Percentiles rank a stretch among this genome's conserved stretches.
These are phyloP conservation scores for Gracilinanus agilis DNA, from an alignment of 2,113 vertebrate genomes.

Conservation along the genomic window DNA sequence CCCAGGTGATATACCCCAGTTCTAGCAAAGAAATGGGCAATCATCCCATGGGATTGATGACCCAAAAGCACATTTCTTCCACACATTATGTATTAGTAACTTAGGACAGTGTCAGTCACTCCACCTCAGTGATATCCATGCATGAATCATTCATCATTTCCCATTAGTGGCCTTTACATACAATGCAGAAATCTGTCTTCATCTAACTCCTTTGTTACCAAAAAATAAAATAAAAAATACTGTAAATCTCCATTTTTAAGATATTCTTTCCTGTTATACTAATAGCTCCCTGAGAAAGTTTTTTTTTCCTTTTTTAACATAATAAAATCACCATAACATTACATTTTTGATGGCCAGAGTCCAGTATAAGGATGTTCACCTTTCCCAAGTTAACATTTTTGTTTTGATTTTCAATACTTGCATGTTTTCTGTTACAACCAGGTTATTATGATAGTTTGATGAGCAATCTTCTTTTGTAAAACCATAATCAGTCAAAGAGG, in stretches of 20 bases:
- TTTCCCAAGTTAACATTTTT: neutral
- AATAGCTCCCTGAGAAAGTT: conserved; percentile 29
- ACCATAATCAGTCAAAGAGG: conserved; percentile 1
- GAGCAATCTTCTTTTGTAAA: conserved; percentile 17
- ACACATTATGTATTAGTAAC: neutral
- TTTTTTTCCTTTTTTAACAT: conserved; percentile 15
- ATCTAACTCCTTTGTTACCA: neutral
- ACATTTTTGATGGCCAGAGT: neutral
- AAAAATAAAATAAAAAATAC: neutral
- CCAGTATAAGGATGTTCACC: neutral
- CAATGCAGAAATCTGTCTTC: neutral
- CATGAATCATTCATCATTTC: neutral
- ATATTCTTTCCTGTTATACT: neutral
- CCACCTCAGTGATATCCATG: neutral
- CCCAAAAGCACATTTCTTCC: neutral
- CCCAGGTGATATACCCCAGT: neutral
- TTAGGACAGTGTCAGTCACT: neutral
- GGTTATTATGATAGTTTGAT: neutral
- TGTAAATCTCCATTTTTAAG: neutral
- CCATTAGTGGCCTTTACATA: neutral
- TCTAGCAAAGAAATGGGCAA: neutral
- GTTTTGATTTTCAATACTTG: conserved; percentile 13
- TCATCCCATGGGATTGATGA: neutral
- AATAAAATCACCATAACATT: neutral
- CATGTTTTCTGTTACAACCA: neutral